Evolutionary conservation across 2,113 vertebrate species (phyloP).

Genomic region (Pseudopipra pipra): DNA sequence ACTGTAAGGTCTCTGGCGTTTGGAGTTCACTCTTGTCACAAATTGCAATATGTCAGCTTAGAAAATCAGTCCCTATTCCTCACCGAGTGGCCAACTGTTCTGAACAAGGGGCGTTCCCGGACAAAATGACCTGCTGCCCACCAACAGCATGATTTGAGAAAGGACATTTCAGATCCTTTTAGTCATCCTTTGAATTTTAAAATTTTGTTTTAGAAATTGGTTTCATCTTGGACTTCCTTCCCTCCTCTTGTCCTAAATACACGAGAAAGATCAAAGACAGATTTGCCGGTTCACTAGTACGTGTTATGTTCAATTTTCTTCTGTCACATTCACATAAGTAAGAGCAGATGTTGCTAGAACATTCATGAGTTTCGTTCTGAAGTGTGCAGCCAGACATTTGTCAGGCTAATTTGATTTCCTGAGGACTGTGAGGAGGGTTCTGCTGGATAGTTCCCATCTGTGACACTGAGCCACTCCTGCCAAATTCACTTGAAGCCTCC

Average conservation of each 20-base stretch:
- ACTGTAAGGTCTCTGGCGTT: neutral
- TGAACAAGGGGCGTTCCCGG: neutral
- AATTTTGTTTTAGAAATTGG: neutral
- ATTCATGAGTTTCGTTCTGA: neutral
- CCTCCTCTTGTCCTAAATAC: neutral
- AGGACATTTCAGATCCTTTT: neutral
- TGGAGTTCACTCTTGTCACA: neutral
- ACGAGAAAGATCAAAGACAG: neutral
- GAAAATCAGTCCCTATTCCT: neutral
- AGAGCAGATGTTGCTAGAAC: constrained; percentile 56
- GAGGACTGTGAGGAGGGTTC: neutral
- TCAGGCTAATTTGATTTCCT: constrained; percentile 47
- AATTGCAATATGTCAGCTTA: neutral
- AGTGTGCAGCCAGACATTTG: constrained; percentile 44
- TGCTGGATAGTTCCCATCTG: constrained; percentile 47
- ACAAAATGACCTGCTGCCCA: neutral
- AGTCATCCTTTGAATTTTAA: neutral
- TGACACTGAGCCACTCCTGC: neutral
- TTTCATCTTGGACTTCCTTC: neutral
- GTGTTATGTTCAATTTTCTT: neutral
- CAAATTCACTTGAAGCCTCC: constrained; percentile 9
- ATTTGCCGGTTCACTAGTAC: neutral
- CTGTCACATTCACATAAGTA: neutral
- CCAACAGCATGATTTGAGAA: neutral
- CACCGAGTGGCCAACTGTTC: neutral